Evolutionary conservation across 2,797 vertebrate species (phyloP).

Genomic region (Discoglossus pictus): DNA sequence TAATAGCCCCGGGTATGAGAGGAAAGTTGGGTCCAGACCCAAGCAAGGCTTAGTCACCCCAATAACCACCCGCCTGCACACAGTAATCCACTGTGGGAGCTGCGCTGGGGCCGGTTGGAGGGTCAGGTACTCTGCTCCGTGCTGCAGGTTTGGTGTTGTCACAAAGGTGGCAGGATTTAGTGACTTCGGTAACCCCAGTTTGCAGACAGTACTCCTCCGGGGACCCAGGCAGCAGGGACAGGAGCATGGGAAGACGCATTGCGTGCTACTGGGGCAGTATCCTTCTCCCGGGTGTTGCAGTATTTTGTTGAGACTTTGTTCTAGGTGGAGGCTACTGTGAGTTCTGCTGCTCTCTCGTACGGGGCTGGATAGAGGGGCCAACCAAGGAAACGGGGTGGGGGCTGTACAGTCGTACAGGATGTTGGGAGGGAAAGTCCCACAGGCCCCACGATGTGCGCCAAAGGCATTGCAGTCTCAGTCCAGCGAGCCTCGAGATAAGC

Average conservation of each 20-base stretch:
- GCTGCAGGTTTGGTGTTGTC: constrained; percentile 83
- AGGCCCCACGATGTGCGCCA: too few species aligned
- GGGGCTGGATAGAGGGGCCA: constrained; percentile 42
- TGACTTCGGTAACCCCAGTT: constrained; percentile 96
- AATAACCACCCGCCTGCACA: too few species aligned
- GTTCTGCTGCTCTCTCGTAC: constrained; percentile 44
- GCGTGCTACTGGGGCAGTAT: neutral
- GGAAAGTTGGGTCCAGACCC: too few species aligned
- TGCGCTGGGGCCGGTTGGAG: constrained; percentile 94
- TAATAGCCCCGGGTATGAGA: too few species aligned
- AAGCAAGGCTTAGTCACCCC: too few species aligned
- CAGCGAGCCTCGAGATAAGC: too few species aligned
- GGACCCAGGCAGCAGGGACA: constrained; percentile 54
- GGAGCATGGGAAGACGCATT: constrained; percentile 41
- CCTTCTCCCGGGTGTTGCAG: constrained; percentile 25
- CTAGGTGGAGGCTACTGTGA: constrained; percentile 33
- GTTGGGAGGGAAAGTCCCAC: constrained; percentile 35
- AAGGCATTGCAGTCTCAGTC: too few species aligned
- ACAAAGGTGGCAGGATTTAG: constrained; percentile 98
- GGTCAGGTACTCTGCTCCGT: constrained; percentile 88
- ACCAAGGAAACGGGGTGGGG: constrained; percentile 42
- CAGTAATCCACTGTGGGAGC: too few species aligned
- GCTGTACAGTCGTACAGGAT: constrained; percentile 23
- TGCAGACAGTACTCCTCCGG: constrained; percentile 97
- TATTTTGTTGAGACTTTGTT: constrained; percentile 22